Evolutionary conservation across 2,888 invertebrate species (phyloP).

Genomic region (Cheilosia variabilis): DNA sequence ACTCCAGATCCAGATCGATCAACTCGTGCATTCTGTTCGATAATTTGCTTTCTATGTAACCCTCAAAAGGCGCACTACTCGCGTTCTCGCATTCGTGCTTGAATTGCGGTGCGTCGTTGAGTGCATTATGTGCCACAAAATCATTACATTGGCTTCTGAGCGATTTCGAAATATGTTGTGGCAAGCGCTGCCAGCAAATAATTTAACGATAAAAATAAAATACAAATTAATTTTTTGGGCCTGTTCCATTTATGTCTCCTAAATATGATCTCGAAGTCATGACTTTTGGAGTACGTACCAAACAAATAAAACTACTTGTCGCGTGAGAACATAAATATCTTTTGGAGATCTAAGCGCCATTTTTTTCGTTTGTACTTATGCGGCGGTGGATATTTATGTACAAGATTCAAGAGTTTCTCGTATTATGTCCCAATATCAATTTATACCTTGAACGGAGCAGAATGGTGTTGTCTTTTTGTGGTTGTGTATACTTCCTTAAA

Average conservation of each 20-base stretch:
- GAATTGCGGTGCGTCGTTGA: constrained; percentile 15
- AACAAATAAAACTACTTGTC: constrained; percentile 21
- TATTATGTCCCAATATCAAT: constrained; percentile 28
- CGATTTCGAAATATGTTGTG: constrained; percentile 64
- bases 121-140: constrained; percentile 62
- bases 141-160: constrained; percentile 70
- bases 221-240: constrained; percentile 51
- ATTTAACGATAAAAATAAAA: constrained; percentile 29
- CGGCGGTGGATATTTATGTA: no score
- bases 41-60: constrained; percentile 18
- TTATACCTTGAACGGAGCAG: constrained; percentile 42
- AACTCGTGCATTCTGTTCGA: constrained; percentile 31
- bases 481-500: constrained; percentile 50
- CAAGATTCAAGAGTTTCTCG: constrained; percentile 1
- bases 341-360: constrained; percentile 10
- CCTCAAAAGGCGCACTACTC: constrained; percentile 1
- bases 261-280: constrained; percentile 44
- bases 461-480: constrained; percentile 25
- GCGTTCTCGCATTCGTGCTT: neutral
- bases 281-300: neutral
- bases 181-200: constrained; percentile 45
- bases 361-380: neutral
- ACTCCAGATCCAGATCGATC: constrained; percentile 51
- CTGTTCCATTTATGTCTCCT: constrained; percentile 50
- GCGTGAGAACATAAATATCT: constrained; percentile 32